These are phyloP conservation scores for Urocynchramus pylzowi DNA, from an alignment of 2,113 vertebrate species.

Conservation along the genomic window DNA sequence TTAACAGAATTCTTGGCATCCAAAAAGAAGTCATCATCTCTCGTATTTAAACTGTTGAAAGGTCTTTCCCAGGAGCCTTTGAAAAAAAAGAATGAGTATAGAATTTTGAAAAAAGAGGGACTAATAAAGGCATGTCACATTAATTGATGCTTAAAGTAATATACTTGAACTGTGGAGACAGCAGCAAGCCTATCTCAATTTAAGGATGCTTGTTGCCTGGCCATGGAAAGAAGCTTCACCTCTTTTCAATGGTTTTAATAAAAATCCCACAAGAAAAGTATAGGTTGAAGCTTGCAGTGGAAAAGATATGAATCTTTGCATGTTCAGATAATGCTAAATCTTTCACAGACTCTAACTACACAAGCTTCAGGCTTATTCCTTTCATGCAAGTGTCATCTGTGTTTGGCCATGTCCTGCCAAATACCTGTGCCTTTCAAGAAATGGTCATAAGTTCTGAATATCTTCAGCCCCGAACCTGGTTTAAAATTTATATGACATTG, in stretches of 20 bases:
- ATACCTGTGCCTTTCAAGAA: not conserved
- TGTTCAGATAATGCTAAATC: not conserved
- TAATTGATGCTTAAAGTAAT: not conserved
- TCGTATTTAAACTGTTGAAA: slow-evolving; percentile 62
- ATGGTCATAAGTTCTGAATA: not conserved
- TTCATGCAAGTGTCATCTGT: not conserved
- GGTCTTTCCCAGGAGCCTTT: slow-evolving; percentile 80
- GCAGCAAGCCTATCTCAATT: not conserved
- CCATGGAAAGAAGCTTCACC: not conserved
- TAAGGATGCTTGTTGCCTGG: not conserved
- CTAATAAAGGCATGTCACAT: not conserved
- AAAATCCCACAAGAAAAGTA: not conserved
- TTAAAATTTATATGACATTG: not conserved
- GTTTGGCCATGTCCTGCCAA: not conserved
- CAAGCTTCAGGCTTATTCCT: not conserved
- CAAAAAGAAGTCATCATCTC: slow-evolving; percentile 67
- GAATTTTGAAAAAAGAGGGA: not conserved
- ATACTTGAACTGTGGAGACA: not conserved
- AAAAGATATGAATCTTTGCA: not conserved
- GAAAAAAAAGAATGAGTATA: not conserved
- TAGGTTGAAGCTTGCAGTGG: not conserved
- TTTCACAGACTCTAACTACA: not conserved
- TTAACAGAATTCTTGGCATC: slow-evolving; percentile 54
- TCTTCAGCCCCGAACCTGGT: not conserved
- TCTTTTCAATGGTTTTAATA: not conserved